A percentile compares a stretch with the other conserved stretches of the same genome.
These are phyloP conservation scores for Ischnura elegans DNA, from an alignment of 2,888 invertebrate genomes.

Conservation along the genomic window DNA sequence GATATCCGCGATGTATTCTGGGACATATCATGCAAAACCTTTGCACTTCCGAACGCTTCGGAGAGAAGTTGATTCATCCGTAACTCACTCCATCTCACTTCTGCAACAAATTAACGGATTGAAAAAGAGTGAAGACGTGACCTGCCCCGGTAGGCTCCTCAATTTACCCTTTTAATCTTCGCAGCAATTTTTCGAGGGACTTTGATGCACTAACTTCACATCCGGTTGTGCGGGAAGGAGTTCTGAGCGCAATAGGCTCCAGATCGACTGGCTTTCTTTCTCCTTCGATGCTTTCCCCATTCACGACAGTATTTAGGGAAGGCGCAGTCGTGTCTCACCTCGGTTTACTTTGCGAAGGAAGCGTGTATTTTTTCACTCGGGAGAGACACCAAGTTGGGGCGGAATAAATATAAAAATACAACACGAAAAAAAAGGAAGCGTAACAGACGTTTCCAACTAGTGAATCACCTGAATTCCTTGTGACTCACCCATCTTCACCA, in stretches of 20 bases:
- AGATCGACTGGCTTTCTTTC: background rate
- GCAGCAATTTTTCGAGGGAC: background rate
- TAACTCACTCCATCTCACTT: background rate
- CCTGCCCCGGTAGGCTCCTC: background rate
- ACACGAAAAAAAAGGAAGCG: background rate
- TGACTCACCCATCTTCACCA: background rate
- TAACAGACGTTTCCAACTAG: background rate
- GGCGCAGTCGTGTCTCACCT: background rate
- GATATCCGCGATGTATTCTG: no score
- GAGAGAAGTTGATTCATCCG: background rate
- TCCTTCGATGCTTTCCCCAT: background rate
- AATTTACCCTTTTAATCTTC: background rate
- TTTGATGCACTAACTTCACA: background rate
- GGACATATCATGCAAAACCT: no score
- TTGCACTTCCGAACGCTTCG: background rate
- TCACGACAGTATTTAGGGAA: background rate
- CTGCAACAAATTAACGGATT: background rate
- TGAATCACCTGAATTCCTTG: slow-evolving; percentile 21
- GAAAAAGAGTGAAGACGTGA: background rate
- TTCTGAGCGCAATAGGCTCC: background rate
- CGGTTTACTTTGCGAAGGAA: background rate
- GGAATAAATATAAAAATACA: background rate
- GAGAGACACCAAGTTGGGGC: background rate
- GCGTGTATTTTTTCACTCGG: background rate
- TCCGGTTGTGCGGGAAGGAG: background rate